Evolutionary conservation across 2,888 invertebrate species (phyloP), one percentile per base, ranked within the genome.

Genomic region (Drosophila monieri): DNA sequence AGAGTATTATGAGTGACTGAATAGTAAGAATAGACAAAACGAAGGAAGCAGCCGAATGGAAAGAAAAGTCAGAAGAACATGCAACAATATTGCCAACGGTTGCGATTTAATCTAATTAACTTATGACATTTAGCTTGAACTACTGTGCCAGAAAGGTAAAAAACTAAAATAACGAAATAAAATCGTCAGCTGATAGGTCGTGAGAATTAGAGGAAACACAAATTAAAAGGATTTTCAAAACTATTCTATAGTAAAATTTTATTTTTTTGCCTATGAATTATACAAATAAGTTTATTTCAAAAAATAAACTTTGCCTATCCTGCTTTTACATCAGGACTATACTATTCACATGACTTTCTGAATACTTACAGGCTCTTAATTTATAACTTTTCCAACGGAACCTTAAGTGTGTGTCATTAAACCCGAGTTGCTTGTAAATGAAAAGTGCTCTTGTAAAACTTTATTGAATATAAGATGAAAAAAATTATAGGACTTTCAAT

Each of bases 91-190:
- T 58, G 43, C 14, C 32, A 46, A 8, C 58, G 80, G 72, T 70
- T 73, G 60, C 49, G 55, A 73, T 78, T 62, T 85, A 85, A 85
- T 85, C 84, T 85, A 83, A 85, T 85, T 85, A 85, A 85, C 84
- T 85, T 85, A 80, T 85, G 86, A 76, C 84, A 86, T 65, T 81
- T 73, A 54, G 86, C 77, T 73, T 88, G 88, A 79, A 72, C 83
- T 85, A 85, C 88, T 84, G 86, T 77, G 77, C 83, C 80, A 85
- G 54, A 81, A 81, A 81, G 43, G 43, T 21, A 43, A 57, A 55
- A 55, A 54, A 49, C 51, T 25, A 47, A 37, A 43, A 14, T 9
- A 27, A 46, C 41, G 43, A n/a, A n/a, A 21, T n/a, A 6, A 57
- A n/a, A 44, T n/a, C 52, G 52, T 32, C 48, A 49, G 48, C 41